A percentile compares a stretch with the other conserved stretches of the same genome.
phyloP scores from a whole-genome alignment of 1,140 invertebrate genomes.

The Saccostrea echinata region DNA sequence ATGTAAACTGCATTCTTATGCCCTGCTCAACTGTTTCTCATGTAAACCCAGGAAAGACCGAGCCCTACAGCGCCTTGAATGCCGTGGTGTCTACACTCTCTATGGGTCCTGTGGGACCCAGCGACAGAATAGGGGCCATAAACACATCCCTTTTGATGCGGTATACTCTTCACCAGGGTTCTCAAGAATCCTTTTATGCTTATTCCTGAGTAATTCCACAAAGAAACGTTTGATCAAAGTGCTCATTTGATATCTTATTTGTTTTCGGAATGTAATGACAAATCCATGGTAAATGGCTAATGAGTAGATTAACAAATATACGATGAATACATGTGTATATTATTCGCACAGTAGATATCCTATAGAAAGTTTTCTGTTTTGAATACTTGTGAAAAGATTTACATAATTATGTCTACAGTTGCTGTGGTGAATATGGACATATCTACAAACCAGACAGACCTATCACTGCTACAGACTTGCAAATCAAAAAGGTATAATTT shows the following conservation, averaged over 20 bases:
- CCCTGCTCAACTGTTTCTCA: no score
- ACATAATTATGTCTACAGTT: constrained; percentile 24
- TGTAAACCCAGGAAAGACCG: no score
- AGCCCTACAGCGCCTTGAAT: constrained; percentile 56
- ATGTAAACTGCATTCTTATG: no score
- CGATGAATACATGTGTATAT: no score
- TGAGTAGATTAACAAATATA: no score
- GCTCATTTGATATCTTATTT: no score
- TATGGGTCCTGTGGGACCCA: constrained; percentile 72
- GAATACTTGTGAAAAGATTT: not conserved
- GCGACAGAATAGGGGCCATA: constrained; percentile 64
- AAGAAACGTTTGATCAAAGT: no score
- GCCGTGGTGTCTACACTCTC: constrained; percentile 69
- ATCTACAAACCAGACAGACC: constrained; percentile 59
- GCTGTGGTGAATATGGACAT: constrained; percentile 59
- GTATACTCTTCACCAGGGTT: not conserved
- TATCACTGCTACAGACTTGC: constrained; percentile 55
- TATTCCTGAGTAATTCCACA: no score
- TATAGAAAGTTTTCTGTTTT: not conserved
- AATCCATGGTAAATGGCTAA: no score
- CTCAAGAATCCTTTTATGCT: no score
- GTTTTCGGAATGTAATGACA: no score
- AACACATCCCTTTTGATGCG: not conserved
- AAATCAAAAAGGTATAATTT: constrained; percentile 52
- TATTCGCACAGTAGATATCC: no score